phyloP scores from a whole-genome alignment of 1,140 invertebrate genomes.

The Drosophila subobscura region DNA sequence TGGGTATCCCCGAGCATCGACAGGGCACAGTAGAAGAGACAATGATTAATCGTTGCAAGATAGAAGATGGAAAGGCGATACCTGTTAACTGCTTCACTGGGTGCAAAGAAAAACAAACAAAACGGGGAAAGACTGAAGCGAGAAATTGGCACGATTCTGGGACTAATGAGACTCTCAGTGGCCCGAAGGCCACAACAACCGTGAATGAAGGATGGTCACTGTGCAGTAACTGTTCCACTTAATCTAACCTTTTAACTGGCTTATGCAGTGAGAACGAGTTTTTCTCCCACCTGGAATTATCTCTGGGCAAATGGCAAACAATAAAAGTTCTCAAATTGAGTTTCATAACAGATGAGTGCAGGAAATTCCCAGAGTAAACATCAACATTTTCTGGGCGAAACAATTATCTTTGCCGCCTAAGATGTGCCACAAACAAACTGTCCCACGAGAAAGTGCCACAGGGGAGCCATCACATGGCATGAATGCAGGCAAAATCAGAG shows the following conservation, averaged over 20 bases:
- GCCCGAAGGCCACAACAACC: slow-evolving; percentile 6
- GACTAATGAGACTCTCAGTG: slow-evolving; percentile 33
- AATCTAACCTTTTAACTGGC: not conserved
- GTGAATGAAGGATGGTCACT: slow-evolving; percentile 12
- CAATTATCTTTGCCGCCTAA: slow-evolving; percentile 39
- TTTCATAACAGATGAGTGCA: slow-evolving; percentile 6
- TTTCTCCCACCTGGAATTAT: too few relatives aligned
- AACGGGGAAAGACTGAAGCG: slow-evolving; percentile 7
- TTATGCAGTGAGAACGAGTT: too few relatives aligned
- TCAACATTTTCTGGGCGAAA: slow-evolving; percentile 18
- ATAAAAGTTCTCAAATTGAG: not conserved
- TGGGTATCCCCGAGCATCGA: slow-evolving; percentile 13
- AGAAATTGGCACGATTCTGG: slow-evolving; percentile 8
- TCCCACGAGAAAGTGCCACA: slow-evolving; percentile 25
- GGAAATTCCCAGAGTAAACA: slow-evolving; percentile 12
- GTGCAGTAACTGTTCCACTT: slow-evolving; percentile 2
- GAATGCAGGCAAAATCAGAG: slow-evolving; percentile 10
- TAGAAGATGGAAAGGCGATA: slow-evolving; percentile 36
- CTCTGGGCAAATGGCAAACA: too few relatives aligned
- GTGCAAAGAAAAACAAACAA: slow-evolving; percentile 19
- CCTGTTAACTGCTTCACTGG: slow-evolving; percentile 50
- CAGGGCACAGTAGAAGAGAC: not conserved
- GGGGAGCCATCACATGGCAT: slow-evolving; percentile 31
- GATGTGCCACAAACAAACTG: slow-evolving; percentile 13
- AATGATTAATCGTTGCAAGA: slow-evolving; percentile 43